A percentile compares a stretch with the other conserved stretches of the same genome.
Conservation (phyloP, 2,113 vertebrate species). For the Hyla sarda region DNA sequence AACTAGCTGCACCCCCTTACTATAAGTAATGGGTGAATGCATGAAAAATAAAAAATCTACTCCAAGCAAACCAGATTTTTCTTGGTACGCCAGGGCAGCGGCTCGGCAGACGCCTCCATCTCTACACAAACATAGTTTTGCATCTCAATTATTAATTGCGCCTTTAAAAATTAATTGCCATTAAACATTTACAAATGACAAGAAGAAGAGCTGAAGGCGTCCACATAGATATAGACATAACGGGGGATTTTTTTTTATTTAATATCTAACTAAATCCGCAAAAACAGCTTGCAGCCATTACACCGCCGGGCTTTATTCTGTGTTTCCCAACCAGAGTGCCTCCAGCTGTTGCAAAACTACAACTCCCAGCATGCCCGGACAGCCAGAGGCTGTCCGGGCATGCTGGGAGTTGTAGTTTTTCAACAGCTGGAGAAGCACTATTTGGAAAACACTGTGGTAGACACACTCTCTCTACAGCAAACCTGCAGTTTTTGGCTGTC, state of each 20-base stretch:
- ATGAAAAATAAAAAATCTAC: not conserved
- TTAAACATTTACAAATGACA: slow-evolving; percentile 49
- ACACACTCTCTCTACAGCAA: too few relatives aligned
- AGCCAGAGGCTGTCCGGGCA: too few relatives aligned
- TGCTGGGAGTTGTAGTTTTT: too few relatives aligned
- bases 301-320: not conserved
- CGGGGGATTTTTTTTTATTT: slow-evolving; percentile 38
- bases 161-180: slow-evolving; percentile 45
- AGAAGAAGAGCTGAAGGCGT: not conserved
- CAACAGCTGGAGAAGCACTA: too few relatives aligned
- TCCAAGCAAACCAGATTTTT: not conserved
- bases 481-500: too few relatives aligned
- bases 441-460: too few relatives aligned
- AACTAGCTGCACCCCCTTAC: not conserved
- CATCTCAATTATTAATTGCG: slow-evolving; percentile 35
- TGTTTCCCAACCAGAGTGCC: too few relatives aligned
- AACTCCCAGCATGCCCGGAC: too few relatives aligned
- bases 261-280: slow-evolving; percentile 2
- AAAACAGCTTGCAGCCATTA: slow-evolving; percentile 30
- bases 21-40: too few relatives aligned
- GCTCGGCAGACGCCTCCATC: not conserved
- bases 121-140: not conserved
- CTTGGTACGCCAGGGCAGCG: not conserved
- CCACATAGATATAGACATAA: not conserved
- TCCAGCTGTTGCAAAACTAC: too few relatives aligned